Evolutionary conservation across 2,888 invertebrate species (phyloP), one percentile per base, ranked within the genome.

Genomic region (Strigamia crassipes): DNA sequence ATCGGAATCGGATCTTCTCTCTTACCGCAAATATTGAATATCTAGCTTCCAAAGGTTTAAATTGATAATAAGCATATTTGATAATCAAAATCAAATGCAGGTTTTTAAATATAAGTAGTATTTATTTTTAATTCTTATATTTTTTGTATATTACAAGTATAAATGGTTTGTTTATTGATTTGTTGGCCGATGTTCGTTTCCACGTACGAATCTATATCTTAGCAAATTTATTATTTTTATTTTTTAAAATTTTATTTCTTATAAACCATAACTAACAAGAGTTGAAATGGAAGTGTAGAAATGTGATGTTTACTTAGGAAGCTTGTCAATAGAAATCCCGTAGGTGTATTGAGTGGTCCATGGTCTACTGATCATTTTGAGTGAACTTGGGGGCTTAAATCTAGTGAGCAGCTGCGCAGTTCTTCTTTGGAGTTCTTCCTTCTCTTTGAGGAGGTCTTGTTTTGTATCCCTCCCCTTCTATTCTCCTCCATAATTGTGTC

Each of bases 281-380:
- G 73, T 73, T 27, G 73, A 31, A 73, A 73, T 73, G 73, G 73
- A 73, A 73, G 73, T 73, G 73, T n/a, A 73, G 73, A 73, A 73
- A 73, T 73, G 73, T 73, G 73, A 73, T 73, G 73, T 73, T 73
- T 73, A 73, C 73, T 73, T 73, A 73, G 73, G 73, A 73, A 73
- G 27, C 73, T 73, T 73, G 73, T 73, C 73, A 73, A 73, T 73
- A 73, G 73, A 73, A 73, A 73, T 73, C 73, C 73, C 73, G 73
- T 73, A 73, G 73, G 73, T 73, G 73, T 73, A 73, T 73, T 73
- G 73, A 73, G 73, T 73, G 73, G 73, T 73, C 73, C 73, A 73
- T 73, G 73, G 73, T 73, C 73, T 73, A 27, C 73, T 73, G 73
- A 73, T 73, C 73, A 73, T 73, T 73, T 73, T 73, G 73, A 73